Percentiles rank a stretch among this genome's conserved stretches.
phyloP scores from a whole-genome alignment of 2,797 vertebrate species.

The Propithecus deckenii region DNA sequence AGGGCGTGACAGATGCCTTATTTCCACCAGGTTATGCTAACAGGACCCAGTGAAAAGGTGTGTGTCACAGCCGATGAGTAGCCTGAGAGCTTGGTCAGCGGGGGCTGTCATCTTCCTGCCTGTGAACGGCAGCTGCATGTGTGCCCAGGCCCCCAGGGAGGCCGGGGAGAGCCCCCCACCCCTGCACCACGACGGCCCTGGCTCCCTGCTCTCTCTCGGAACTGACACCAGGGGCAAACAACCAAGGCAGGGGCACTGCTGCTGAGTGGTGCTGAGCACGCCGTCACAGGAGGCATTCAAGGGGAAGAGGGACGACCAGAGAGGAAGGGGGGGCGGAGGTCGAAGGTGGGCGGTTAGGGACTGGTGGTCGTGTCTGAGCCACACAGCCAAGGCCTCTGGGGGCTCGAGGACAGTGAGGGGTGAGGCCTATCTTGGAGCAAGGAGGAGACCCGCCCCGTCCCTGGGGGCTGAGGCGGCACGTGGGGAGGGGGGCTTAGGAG shows the following conservation, averaged over 20 bases:
- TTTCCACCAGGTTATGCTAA: neutral
- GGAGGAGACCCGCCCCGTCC: neutral
- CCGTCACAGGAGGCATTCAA: fast-evolving
- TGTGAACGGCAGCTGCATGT: fast-evolving
- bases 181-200: fast-evolving
- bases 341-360: fast-evolving
- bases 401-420: fast-evolving
- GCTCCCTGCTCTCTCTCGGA: neutral
- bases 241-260: fast-evolving
- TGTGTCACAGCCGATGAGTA: fast-evolving
- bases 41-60: neutral
- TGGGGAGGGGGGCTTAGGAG: neutral
- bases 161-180: neutral
- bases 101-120: neutral
- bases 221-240: fast-evolving
- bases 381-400: fast-evolving
- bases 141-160: neutral
- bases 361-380: fast-evolving
- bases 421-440: neutral
- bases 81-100: neutral
- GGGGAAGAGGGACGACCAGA: neutral
- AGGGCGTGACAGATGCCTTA: fast-evolving
- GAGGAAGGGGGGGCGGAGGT: fast-evolving
- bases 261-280: neutral
- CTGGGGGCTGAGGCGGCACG: neutral